phyloP scores from a whole-genome alignment of 2,797 vertebrate genomes.

The Menidia menidia region DNA sequence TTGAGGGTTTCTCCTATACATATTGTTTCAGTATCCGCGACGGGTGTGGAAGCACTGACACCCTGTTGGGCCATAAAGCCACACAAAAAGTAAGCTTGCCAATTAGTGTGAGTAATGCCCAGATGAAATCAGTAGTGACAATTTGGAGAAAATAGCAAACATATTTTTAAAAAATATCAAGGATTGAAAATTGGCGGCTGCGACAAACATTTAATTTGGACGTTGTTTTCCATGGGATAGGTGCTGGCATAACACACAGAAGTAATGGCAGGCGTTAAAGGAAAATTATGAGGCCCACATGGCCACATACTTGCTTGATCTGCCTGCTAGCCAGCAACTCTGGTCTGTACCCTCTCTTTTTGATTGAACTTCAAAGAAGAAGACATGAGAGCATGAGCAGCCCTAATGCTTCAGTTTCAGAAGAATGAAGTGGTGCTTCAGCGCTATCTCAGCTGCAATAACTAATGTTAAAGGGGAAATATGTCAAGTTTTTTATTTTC shows the following conservation, averaged over 20 bases:
- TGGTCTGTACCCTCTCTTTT: conserved; percentile 55
- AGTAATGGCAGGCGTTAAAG: conserved; percentile 72
- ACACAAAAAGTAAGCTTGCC: conserved; percentile 27
- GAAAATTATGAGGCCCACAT: conserved; percentile 72
- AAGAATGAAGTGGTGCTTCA: conserved; percentile 45
- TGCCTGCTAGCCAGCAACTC: conserved; percentile 39
- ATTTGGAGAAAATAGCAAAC: conserved; percentile 26
- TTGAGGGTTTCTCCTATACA: conserved; percentile 51
- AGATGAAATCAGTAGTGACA: conserved; percentile 19
- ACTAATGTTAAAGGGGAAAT: too few species aligned
- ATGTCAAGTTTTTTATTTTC: too few species aligned
- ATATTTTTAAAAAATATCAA: conserved; percentile 20
- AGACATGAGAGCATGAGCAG: conserved; percentile 47
- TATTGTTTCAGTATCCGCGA: conserved; percentile 45
- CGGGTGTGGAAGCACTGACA: conserved; percentile 14
- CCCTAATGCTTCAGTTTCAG: conserved; percentile 64
- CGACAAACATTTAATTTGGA: conserved; percentile 47
- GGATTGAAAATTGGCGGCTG: conserved; percentile 14
- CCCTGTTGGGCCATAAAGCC: conserved; percentile 18
- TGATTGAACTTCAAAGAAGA: conserved; percentile 71
- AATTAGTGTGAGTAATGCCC: conserved; percentile 31
- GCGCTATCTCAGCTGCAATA: conserved; percentile 25
- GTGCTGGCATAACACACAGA: conserved; percentile 53
- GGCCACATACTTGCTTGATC: conserved; percentile 63
- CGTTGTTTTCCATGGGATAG: conserved; percentile 37